Percentiles rank a stretch among this genome's conserved stretches.
These are phyloP conservation scores for Cosmia pyralina DNA, from an alignment of 2,888 invertebrate genomes.

Conservation along the genomic window DNA sequence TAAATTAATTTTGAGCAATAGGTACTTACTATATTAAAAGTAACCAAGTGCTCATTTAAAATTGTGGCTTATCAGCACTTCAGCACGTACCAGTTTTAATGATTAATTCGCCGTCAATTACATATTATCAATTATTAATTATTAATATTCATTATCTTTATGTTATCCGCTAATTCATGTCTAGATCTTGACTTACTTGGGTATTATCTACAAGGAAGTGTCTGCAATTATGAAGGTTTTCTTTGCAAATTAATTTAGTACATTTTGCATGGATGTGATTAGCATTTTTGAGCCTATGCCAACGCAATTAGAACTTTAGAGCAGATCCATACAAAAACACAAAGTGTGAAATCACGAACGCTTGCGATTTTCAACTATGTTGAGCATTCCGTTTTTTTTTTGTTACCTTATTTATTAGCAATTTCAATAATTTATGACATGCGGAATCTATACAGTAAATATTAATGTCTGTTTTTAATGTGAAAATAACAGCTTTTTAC, in stretches of 20 bases:
- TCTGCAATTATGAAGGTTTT: slow-evolving; percentile 7
- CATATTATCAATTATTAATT: too few relatives aligned
- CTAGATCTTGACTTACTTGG: slow-evolving; percentile 23
- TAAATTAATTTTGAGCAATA: not conserved
- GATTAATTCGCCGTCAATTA: slow-evolving; percentile 27
- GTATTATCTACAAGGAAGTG: not conserved
- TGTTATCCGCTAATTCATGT: slow-evolving; percentile 16
- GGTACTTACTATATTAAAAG: not conserved
- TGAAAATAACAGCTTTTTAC: too few relatives aligned
- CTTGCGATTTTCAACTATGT: not conserved
- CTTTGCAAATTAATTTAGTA: slow-evolving; percentile 5
- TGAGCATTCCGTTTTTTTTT: not conserved
- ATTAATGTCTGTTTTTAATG: too few relatives aligned
- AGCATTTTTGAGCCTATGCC: not conserved
- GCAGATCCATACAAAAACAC: not conserved
- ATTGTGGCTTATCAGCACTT: slow-evolving; percentile 31
- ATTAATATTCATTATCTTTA: too few relatives aligned
- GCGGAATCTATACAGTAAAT: not conserved
- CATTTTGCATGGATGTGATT: slow-evolving; percentile 6
- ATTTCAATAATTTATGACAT: not conserved
- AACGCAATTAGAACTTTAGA: slow-evolving; percentile 10
- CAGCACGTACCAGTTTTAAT: slow-evolving; percentile 27
- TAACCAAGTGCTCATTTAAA: not conserved
- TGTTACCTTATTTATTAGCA: not conserved
- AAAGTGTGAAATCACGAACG: slow-evolving; percentile 19